Conservation (phyloP, 2,888 invertebrate species). For the Apamea crenata region DNA sequence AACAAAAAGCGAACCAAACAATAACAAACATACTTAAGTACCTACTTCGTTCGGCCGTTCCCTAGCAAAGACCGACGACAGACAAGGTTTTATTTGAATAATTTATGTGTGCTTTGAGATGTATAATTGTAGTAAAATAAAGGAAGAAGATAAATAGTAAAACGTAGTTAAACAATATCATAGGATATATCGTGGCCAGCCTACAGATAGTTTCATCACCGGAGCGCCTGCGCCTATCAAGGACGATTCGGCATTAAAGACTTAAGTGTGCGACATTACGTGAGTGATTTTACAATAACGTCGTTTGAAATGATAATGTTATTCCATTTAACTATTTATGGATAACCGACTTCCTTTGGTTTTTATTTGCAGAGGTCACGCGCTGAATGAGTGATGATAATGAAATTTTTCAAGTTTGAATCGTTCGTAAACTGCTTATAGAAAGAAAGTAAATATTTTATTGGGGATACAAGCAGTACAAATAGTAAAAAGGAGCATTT, state of each 20-base stretch:
- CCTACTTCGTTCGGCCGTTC: neutral
- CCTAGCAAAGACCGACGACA: neutral
- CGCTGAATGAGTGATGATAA: neutral
- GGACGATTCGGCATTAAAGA: constrained; percentile 47
- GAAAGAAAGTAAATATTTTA: neutral
- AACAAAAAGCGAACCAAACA: too few relatives aligned
- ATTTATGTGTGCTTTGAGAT: neutral
- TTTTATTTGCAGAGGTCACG: constrained; percentile 11
- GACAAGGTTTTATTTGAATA: neutral
- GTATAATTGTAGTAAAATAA: neutral
- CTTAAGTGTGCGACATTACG: constrained; percentile 45
- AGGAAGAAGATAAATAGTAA: neutral
- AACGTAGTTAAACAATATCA: neutral
- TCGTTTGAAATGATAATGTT: constrained; percentile 54
- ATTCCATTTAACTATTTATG: constrained; percentile 50
- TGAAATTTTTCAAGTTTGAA: neutral
- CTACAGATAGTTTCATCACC: constrained; percentile 55
- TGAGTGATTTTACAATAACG: constrained; percentile 64
- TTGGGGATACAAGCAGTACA: neutral
- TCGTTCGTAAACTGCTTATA: neutral
- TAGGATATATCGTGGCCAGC: constrained; percentile 16
- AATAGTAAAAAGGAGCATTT: neutral
- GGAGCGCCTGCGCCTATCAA: constrained; percentile 41
- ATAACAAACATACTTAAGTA: neutral
- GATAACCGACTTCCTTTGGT: constrained; percentile 30